Conservation (phyloP, 1,140 invertebrate species). For the Leptoteleia sp. region DNA sequence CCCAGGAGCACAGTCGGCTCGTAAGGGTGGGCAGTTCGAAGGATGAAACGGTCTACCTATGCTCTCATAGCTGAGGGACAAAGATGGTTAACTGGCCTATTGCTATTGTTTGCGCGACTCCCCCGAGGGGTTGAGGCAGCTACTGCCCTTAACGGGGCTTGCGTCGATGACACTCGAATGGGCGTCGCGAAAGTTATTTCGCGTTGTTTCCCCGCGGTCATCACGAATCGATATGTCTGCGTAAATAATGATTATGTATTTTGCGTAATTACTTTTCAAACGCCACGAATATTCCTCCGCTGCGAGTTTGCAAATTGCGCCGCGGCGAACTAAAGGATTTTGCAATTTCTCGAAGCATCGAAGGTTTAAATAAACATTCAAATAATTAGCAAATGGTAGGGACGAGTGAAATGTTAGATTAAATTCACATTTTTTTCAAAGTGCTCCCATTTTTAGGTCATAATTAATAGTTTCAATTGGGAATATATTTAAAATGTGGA, state of each 20-base stretch:
- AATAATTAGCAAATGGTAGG: too few species aligned
- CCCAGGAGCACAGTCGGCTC: conserved; percentile 71
- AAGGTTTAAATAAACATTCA: too few species aligned
- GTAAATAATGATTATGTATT: conserved; percentile 31
- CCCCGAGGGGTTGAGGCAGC: conserved; percentile 57
- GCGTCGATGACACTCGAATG: conserved; percentile 72
- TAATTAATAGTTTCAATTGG: too few species aligned
- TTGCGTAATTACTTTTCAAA: conserved; percentile 22
- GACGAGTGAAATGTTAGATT: too few species aligned
- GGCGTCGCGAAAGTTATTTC: conserved; percentile 63
- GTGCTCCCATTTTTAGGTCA: too few species aligned
- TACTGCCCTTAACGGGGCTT: conserved; percentile 73
- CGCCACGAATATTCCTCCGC: neutral
- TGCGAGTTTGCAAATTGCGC: too few species aligned
- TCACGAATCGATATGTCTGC: conserved; percentile 35
- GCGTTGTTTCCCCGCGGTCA: conserved; percentile 28
- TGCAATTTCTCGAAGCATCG: too few species aligned
- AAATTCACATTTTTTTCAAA: too few species aligned
- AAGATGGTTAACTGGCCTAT: conserved; percentile 69
- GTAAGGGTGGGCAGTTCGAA: conserved; percentile 69
- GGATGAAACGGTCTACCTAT: conserved; percentile 57
- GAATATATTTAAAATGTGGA: too few species aligned
- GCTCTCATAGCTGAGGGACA: conserved; percentile 23
- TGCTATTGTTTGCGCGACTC: conserved; percentile 75
- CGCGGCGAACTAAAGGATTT: too few species aligned